phyloP scores from a whole-genome alignment of 2,113 vertebrate species.

The Climacteris rufus region DNA sequence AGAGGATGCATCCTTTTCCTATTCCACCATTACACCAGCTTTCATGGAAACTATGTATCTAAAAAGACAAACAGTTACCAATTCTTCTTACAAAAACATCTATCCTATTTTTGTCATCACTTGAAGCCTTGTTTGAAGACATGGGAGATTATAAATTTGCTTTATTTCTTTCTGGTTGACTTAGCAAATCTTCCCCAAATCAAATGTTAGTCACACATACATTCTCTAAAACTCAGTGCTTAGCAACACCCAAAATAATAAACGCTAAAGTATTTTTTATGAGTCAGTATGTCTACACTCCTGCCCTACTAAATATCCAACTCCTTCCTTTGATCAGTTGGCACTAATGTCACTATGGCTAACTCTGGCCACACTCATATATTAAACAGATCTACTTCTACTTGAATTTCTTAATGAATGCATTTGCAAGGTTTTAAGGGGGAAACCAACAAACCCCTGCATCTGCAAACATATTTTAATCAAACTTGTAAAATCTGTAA shows the following conservation, averaged over 20 bases:
- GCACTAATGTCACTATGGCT: not conserved
- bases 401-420: not conserved
- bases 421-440: not conserved
- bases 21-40: not conserved
- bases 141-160: not conserved
- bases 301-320: not conserved
- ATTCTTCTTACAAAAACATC: not conserved
- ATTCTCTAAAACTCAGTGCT: not conserved
- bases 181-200: conserved; percentile 4
- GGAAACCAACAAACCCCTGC: not conserved
- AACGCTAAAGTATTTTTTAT: not conserved
- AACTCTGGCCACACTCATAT: not conserved
- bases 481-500: not conserved
- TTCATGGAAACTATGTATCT: not conserved
- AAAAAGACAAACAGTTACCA: not conserved
- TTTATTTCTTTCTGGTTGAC: not conserved
- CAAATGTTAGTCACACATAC: not conserved
- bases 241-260: conserved; percentile 7
- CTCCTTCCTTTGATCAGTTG: not conserved
- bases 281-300: not conserved
- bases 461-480: not conserved
- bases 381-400: not conserved
- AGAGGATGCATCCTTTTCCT: not conserved
- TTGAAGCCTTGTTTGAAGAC: not conserved
- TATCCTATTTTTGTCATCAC: not conserved